These are phyloP conservation scores for Metallyticus violacea DNA, from an alignment of 2,888 invertebrate genomes.

Conservation along the genomic window DNA sequence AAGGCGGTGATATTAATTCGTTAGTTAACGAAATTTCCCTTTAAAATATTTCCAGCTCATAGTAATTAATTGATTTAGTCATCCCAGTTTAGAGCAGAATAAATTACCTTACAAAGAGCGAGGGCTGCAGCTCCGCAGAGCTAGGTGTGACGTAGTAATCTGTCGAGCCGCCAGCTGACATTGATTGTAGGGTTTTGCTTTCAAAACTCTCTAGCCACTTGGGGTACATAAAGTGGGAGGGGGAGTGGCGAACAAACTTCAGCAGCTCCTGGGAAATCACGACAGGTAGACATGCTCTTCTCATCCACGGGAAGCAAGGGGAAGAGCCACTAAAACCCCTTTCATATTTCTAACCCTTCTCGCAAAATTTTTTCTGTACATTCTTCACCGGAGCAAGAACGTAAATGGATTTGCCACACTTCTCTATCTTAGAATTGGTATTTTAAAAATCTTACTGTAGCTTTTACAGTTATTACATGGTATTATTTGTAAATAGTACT, in stretches of 20 bases:
- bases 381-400: too few species aligned
- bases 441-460: too few species aligned
- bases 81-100: neutral
- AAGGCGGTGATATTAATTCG: too few species aligned
- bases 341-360: neutral
- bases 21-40: neutral
- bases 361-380: neutral
- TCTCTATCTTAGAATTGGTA: too few species aligned
- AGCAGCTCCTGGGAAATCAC: neutral
- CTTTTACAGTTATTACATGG: too few species aligned
- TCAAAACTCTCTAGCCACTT: neutral
- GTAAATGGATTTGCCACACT: too few species aligned
- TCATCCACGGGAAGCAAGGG: neutral
- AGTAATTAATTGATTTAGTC: neutral
- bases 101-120: neutral
- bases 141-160: neutral
- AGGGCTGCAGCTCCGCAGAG: too few species aligned
- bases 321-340: neutral
- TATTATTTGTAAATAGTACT: too few species aligned
- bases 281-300: neutral
- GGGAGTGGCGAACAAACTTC: neutral
- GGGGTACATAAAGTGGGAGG: neutral
- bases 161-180: neutral
- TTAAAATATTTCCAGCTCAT: neutral
- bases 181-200: neutral